phyloP scores from a whole-genome alignment of 2,797 vertebrate species.

The Enteromius treurensis region DNA sequence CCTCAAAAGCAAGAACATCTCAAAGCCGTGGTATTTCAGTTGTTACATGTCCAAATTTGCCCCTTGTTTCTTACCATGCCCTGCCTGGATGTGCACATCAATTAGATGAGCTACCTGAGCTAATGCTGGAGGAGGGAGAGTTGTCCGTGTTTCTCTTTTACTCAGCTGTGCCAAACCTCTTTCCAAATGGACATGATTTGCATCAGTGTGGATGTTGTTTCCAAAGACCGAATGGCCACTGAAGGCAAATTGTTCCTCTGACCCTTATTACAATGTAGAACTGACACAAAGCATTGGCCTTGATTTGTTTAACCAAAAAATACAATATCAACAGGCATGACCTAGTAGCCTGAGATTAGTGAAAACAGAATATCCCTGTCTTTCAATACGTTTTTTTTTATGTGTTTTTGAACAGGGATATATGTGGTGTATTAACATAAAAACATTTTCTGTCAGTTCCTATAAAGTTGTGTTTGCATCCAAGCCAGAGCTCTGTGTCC shows the following conservation, averaged over 20 bases:
- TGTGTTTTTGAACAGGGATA: slow-evolving; percentile 26
- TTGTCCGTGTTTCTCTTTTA: slow-evolving; percentile 25
- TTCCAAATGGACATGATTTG: slow-evolving; percentile 71
- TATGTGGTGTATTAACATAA: slow-evolving; percentile 42
- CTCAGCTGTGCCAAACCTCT: slow-evolving; percentile 62
- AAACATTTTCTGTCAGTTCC: slow-evolving; percentile 38
- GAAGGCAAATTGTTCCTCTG: slow-evolving; percentile 64
- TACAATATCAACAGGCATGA: slow-evolving; percentile 51
- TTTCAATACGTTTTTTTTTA: slow-evolving; percentile 10
- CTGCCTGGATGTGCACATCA: slow-evolving; percentile 25
- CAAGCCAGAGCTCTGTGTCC: slow-evolving; percentile 63
- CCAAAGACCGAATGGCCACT: slow-evolving; percentile 61
- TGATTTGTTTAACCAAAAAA: slow-evolving; percentile 70
- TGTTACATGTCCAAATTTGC: not conserved
- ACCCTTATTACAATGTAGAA: slow-evolving; percentile 61
- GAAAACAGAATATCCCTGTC: slow-evolving; percentile 40
- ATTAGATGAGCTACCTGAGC: slow-evolving; percentile 23
- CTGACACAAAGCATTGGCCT: slow-evolving; percentile 56
- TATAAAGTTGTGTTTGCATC: slow-evolving; percentile 46
- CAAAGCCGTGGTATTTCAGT: slow-evolving; percentile 23
- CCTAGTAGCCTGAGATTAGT: slow-evolving; percentile 33
- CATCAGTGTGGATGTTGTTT: slow-evolving; percentile 73
- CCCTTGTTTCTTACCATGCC: slow-evolving; percentile 7
- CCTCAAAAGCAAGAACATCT: slow-evolving; percentile 14
- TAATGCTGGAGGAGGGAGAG: slow-evolving; percentile 29